Evolutionary conservation across 2,888 invertebrate species (phyloP).

Genomic region (Blastobasis adustella): DNA sequence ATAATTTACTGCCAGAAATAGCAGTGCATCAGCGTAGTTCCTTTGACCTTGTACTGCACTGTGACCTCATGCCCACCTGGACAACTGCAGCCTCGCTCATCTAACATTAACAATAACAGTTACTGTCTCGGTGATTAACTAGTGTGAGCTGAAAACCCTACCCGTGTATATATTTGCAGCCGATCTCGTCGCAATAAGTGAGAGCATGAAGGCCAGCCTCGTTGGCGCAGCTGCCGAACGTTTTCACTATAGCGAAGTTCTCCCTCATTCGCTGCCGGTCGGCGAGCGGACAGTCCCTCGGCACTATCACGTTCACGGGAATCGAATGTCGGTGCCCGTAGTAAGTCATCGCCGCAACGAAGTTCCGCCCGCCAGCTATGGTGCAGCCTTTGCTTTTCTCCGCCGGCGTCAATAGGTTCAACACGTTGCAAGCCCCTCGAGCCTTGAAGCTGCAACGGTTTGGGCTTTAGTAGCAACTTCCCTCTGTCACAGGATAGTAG

Average conservation of each 20-base stretch:
- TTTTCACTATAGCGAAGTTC: constrained; percentile 37
- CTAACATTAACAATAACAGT: too few relatives aligned
- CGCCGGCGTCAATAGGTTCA: constrained; percentile 24
- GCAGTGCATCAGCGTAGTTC: too few relatives aligned
- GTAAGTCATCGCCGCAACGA: constrained; percentile 34
- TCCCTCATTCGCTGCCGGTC: constrained; percentile 35
- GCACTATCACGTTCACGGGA: constrained; percentile 36
- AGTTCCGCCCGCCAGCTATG: constrained; percentile 38
- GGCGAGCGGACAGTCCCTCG: constrained; percentile 31
- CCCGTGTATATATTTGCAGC: constrained; percentile 37
- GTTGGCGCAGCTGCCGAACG: constrained; percentile 30
- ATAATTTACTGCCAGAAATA: too few relatives aligned
- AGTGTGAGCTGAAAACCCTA: constrained; percentile 11
- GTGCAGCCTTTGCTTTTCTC: constrained; percentile 37
- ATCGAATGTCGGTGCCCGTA: constrained; percentile 36
- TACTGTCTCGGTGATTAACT: too few relatives aligned
- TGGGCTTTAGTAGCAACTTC: too few relatives aligned
- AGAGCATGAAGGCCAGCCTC: constrained; percentile 39
- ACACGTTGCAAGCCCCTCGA: constrained; percentile 36
- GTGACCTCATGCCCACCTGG: too few relatives aligned
- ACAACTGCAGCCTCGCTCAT: too few relatives aligned
- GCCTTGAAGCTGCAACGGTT: constrained; percentile 32
- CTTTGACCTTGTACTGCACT: too few relatives aligned
- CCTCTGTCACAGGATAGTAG: too few relatives aligned
- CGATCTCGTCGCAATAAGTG: constrained; percentile 32